phyloP scores from a whole-genome alignment of 2,113 vertebrate species.

The Chloroceryle aenea region DNA sequence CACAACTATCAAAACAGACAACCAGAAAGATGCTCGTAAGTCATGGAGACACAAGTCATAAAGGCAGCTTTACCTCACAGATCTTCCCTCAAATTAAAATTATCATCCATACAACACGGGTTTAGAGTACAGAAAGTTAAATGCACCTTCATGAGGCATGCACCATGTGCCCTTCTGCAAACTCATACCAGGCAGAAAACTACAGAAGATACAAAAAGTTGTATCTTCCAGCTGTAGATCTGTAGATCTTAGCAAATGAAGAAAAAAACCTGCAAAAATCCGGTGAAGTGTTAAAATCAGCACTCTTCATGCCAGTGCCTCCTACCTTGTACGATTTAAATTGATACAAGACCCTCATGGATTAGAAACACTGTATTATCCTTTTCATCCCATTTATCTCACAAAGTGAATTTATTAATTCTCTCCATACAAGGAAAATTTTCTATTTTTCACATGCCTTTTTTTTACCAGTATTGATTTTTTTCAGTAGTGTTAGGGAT shows the following conservation, averaged over 20 bases:
- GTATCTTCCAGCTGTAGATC: not conserved
- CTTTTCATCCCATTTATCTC: slow-evolving; percentile 31
- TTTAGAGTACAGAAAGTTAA: not conserved
- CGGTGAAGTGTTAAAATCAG: not conserved
- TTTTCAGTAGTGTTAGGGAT: not conserved
- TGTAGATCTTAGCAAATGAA: not conserved
- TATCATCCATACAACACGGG: not conserved
- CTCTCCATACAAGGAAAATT: slow-evolving; percentile 8
- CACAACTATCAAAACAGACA: not conserved
- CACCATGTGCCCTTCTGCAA: not conserved
- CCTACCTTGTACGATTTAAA: slow-evolving; percentile 28
- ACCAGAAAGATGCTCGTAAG: not conserved
- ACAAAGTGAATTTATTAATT: slow-evolving; percentile 34
- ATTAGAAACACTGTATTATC: slow-evolving; percentile 6
- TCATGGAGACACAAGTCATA: not conserved
- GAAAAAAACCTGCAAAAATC: not conserved
- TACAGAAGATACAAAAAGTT: no score
- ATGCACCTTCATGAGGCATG: not conserved
- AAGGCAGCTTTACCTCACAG: not conserved
- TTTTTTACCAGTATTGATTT: not conserved
- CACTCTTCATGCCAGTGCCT: not conserved
- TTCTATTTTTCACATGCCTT: not conserved
- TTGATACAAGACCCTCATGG: slow-evolving; percentile 35
- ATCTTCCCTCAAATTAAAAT: not conserved
- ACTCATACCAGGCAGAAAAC: not conserved